A percentile compares a stretch with the other conserved stretches of the same genome.
These are phyloP conservation scores for Leptopilina syphax DNA, from an alignment of 2,888 invertebrate genomes.

Conservation along the genomic window DNA sequence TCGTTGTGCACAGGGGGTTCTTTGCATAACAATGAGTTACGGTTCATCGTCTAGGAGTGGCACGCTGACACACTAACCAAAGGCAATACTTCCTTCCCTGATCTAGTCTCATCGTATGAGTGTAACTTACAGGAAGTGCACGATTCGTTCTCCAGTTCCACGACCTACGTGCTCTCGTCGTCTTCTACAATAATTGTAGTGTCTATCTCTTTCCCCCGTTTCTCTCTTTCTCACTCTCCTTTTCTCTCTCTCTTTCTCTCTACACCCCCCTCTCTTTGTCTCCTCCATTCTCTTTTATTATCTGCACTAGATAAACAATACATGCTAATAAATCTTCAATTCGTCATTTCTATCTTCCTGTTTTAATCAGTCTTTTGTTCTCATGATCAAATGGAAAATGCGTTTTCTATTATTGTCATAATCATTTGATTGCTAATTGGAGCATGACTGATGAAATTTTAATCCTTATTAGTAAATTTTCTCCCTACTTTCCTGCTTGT, in stretches of 20 bases:
- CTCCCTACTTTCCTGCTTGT: too few relatives aligned
- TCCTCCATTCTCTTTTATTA: background rate
- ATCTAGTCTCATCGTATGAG: constrained; percentile 6
- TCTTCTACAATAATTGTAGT: background rate
- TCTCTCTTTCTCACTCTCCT: background rate
- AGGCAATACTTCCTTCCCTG: constrained; percentile 31
- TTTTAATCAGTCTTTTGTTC: constrained; percentile 21
- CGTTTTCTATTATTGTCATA: background rate
- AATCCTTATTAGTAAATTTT: too few relatives aligned
- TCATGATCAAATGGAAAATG: background rate
- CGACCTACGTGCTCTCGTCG: constrained; percentile 12
- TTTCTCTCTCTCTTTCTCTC: background rate
- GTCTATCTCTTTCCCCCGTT: background rate
- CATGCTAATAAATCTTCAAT: constrained; percentile 13
- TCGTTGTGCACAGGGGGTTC: constrained; percentile 13
- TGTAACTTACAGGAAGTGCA: constrained; percentile 16
- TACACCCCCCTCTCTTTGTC: background rate
- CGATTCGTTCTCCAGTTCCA: constrained; percentile 25
- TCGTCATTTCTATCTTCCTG: background rate
- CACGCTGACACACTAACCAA: constrained; percentile 36
- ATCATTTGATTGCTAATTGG: background rate
- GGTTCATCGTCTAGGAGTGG: constrained; percentile 39
- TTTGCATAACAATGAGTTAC: constrained; percentile 41
- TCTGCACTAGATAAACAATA: background rate
- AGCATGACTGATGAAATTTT: too few relatives aligned